Base-by-base conservation (phyloP, 2,888 invertebrate species). In the Crocallis elinguaria region DNA sequence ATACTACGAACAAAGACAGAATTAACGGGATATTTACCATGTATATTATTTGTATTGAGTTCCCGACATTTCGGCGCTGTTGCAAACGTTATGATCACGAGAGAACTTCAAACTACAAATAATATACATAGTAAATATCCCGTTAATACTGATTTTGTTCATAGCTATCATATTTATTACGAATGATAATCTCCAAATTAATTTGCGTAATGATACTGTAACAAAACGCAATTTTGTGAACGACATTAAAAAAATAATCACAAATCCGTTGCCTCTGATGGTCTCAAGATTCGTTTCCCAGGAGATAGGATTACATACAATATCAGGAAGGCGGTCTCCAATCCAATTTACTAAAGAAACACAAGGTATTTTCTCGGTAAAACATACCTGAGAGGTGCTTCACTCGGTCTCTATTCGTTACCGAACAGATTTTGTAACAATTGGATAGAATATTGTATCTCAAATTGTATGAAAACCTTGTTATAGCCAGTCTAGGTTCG, bases 281-380 rank as follows among this genome's bases (percentile, higher is more conserved):
- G 44, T 14, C 3, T 16, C 51, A 23, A 21, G 14, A 13, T n/a
- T 7, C 8, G 41, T n/a, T 11, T 36, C 52, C 41, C 45, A 2
- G 11, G 44, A 13, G 51, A 51, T 51, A 30, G 48, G 41, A 52
- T 52, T 46, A 52, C 45, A 21, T 32, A 36, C 37, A 41, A 46
- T 52, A 46, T 46, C 36, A 35, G 35, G 21, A 16, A 36, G 25
- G 25, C 39, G 44, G 39, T 39, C 46, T 25, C 25, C 16, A 35
- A 52, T 37, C 46, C 42, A 42, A 46, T 52, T 52, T 45, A 52
- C 29, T 46, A 30, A 46, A 36, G 42, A 52, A 42, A 37, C 36
- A 42, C 23, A 8, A 39, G 8, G 17, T 25, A 46, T 52, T 46
- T 45, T 48, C 41, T 30, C 23, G 12, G 17, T 6, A 30, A 41